Base-by-base conservation (phyloP, 2,797 vertebrate genomes). In the Epinephelus malabaricus region DNA sequence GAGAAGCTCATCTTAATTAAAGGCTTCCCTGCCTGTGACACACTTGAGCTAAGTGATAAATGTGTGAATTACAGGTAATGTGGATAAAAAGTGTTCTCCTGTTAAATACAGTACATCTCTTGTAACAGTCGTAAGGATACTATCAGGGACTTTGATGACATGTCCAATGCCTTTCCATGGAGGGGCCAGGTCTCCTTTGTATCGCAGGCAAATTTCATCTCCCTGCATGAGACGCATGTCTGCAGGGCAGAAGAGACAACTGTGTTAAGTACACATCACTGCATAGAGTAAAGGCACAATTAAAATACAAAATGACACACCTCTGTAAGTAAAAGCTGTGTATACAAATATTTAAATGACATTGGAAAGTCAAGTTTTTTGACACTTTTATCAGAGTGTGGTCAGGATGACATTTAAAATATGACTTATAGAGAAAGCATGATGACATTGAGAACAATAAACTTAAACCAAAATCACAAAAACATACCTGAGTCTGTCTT, bases 221-320 rank as follows among this genome's bases (percentile, higher is more conserved):
- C 98, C 98, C 75, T 99, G 98, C 98, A 99, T 99, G 59, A 99
- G 95, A 46, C 97, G 95, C 97, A 99, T 99, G 79, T 99, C 97
- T 99, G 84, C 8, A 77, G 75, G 19, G 76, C 6, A 58, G 17
- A 18, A 76, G 53, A 18, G 2, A 46, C 6, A 47, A 34, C 6
- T 54, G 23, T 30, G 4, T 68, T 64, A 51, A 34, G 30, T 27
- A 78, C 23, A 55, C 11, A 65, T 46, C 25, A 56, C 30, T 19
- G 45, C 1, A 65, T 19, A 7, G 21, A 58, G 25, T 13, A 59
- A 54, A 66, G 46, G 9, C 23, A 54, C 12, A 53, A 10, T 43
- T 17, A 59, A 2, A 9, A 61, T 14, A 40, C 1, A 43, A 23
- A 23, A 51, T 50, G 10, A 61, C 1, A 38, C 3, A 54, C 12